phyloP scores from a whole-genome alignment of 2,797 vertebrate species.

The Tapirus indicus region DNA sequence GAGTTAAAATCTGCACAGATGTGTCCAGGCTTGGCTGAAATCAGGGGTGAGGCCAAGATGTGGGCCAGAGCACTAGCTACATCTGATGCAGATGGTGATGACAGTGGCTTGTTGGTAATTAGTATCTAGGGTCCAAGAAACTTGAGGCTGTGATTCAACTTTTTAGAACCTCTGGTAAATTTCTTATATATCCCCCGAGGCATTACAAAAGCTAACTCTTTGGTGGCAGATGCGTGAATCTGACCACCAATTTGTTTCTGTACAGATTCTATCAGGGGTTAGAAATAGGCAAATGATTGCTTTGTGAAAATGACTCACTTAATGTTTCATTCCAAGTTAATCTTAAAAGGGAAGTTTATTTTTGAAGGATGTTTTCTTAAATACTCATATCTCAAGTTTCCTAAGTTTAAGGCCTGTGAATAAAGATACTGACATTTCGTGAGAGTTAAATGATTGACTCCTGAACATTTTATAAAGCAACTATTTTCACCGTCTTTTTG shows the following conservation, averaged over 20 bases:
- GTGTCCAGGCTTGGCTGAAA: background rate
- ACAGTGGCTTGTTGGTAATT: background rate
- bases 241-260: background rate
- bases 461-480: slow-evolving; percentile 77
- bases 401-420: slow-evolving; percentile 71
- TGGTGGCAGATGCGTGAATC: background rate
- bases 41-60: background rate
- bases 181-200: background rate
- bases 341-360: slow-evolving; percentile 79
- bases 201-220: background rate
- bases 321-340: slow-evolving; percentile 80
- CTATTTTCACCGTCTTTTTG: slow-evolving; percentile 65
- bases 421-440: slow-evolving; percentile 72
- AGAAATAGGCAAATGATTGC: slow-evolving; percentile 59
- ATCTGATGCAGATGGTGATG: background rate
- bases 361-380: slow-evolving; percentile 77
- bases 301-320: slow-evolving; percentile 40
- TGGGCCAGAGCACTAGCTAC: background rate
- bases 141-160: background rate
- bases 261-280: background rate
- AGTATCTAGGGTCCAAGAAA: background rate
- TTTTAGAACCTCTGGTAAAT: background rate
- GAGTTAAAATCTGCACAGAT: background rate
- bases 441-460: slow-evolving; percentile 65
- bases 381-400: slow-evolving; percentile 73